Percentiles rank a stretch among this genome's conserved stretches.
Conservation (phyloP, 2,113 vertebrate genomes). For the Pogona vitticeps region DNA sequence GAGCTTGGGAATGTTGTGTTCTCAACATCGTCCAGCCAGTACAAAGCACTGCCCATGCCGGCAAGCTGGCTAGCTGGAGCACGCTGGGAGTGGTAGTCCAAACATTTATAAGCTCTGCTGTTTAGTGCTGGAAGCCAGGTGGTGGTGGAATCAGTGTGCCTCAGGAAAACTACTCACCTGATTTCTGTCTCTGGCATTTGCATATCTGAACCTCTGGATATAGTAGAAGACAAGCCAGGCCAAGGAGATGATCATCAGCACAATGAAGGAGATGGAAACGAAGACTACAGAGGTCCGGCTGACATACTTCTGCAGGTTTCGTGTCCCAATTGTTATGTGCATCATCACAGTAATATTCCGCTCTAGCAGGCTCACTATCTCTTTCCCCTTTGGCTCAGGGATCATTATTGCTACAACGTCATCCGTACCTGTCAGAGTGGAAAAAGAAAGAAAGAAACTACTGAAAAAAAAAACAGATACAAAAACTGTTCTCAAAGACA, state of each 20-base stretch:
- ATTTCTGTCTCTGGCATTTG: slow-evolving; percentile 94
- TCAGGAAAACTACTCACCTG: slow-evolving; percentile 81
- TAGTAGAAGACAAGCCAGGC: slow-evolving; percentile 99
- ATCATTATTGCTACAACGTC: slow-evolving; percentile 97
- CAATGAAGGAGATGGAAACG: slow-evolving; percentile 99
- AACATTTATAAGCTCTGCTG: background rate
- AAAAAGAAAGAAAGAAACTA: background rate
- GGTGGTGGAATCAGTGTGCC: background rate
- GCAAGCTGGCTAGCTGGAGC: background rate
- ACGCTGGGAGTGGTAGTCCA: background rate
- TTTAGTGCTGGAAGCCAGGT: background rate
- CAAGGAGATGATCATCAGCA: slow-evolving; percentile 98
- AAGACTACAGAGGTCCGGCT: slow-evolving; percentile 98
- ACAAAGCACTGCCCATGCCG: background rate
- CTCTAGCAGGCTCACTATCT: slow-evolving; percentile 89
- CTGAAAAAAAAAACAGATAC: slow-evolving; percentile 12
- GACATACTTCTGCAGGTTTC: slow-evolving; percentile 98
- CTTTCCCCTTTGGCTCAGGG: slow-evolving; percentile 91
- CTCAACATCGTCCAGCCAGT: background rate
- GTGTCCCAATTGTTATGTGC: slow-evolving; percentile 94
- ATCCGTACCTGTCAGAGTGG: slow-evolving; percentile 80
- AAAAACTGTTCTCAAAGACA: background rate
- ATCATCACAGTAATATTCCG: slow-evolving; percentile 85
- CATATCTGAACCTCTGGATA: slow-evolving; percentile 97
- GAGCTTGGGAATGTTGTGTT: background rate